These are phyloP conservation scores for Cygnus olor DNA, from an alignment of 2,797 vertebrate species.

Conservation along the genomic window DNA sequence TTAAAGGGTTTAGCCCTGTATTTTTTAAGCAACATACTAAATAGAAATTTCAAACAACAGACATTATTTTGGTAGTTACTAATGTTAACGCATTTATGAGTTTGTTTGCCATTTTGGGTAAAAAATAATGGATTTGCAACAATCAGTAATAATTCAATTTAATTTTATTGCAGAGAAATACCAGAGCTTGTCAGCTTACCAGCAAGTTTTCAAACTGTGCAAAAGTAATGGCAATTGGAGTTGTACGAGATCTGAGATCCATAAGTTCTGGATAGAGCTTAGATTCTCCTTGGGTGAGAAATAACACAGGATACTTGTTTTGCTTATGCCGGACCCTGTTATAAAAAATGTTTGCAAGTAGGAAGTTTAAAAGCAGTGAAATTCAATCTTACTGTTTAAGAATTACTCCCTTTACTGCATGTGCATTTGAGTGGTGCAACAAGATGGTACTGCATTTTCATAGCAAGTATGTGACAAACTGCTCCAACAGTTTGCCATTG, in stretches of 20 bases:
- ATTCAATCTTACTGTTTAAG: neutral
- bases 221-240: conserved; percentile 93
- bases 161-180: neutral
- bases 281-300: conserved; percentile 94
- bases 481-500: neutral
- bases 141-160: neutral
- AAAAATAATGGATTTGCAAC: fast-evolving
- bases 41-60: neutral
- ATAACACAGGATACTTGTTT: conserved; percentile 97
- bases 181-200: conserved; percentile 78
- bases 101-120: neutral
- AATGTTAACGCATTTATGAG: neutral
- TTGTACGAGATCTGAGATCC: conserved; percentile 93
- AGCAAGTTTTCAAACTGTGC: conserved; percentile 96
- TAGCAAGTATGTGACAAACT: neutral
- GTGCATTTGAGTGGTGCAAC: neutral
- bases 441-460: neutral
- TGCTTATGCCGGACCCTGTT: conserved; percentile 95
- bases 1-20: neutral
- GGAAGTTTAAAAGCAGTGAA: neutral
- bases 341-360: neutral
- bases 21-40: neutral
- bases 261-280: conserved; percentile 91
- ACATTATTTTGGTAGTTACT: neutral
- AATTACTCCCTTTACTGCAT: neutral